Base-by-base conservation (phyloP, 2,797 vertebrate species). In the Brachyalestes nurse region DNA sequence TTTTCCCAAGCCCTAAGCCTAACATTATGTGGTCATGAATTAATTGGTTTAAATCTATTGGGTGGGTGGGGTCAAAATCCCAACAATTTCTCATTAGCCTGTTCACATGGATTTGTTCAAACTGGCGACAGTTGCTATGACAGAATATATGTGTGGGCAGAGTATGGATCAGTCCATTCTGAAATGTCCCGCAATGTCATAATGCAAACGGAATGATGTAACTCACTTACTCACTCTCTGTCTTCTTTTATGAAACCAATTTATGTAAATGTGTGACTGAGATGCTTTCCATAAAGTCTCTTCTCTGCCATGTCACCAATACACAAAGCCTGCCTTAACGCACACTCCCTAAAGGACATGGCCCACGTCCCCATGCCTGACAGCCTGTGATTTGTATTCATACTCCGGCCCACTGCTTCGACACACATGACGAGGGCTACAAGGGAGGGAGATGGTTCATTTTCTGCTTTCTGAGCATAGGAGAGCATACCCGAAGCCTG, bases 311-410 rank as follows among this genome's bases (percentile, higher is more conserved):
- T 57, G 66, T 45, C 67, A 64, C 66, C 51, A 51, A 72, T 12
- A 38, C 40, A 51, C 45, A 77, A 71, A 84, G 67, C 38, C 45
- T 77, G 76, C 76, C 72, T 82, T 75, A 70, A 70, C 5, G 34
- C 51, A 4, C 67, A 69, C 75, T 81, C 83, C 58, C 51, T 75
- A 71, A 86, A 82, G 71, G 74, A 78, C 81, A 62, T 42, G 10
- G 53, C 51, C 49, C 72, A 71, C 45, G 38, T 72, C 23, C 53
- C 75, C 25, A 65, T n/a, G 25, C 71, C 73, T 81, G 76, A 83
- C 61, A 73, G 79, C 51, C 75, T 71, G 21, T 62, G 65, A 79
- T 85, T 85, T 72, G 69, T 79, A 79, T 86, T 81, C 82, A 69
- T 40, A 53, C 49, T 7, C 5, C 23, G 72, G 28, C 51, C 55